Base-by-base conservation (phyloP, 1,140 invertebrate genomes). In the Rhynchophorus ferrugineus region DNA sequence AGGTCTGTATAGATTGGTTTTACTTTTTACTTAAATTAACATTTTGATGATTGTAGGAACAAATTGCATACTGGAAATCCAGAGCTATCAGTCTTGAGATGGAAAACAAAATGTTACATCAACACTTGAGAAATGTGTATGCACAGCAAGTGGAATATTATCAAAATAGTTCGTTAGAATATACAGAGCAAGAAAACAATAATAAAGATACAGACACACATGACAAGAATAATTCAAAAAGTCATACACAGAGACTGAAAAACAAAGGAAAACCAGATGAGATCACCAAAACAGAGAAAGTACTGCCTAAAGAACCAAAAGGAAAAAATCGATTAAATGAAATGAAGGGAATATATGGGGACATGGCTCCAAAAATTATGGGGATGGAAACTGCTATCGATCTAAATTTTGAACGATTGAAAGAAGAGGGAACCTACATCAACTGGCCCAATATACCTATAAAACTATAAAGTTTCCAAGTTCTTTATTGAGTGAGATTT, bases 371-470 rank as follows among this genome's bases (percentile, higher is more conserved):
- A n/a, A 81, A 74, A 64, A 83, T 89, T 61, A 75, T 82, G 57
- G 82, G 80, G 2, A 80, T 87, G 76, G 85, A 89, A 73, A 85
- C 81, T 46, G 79, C 81, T 6, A 59, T 86, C 33, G 76, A 85
- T 58, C 73, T 83, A 37, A 77, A 76, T 21, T 82, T 77, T 64
- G 78, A 87, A 54, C 70, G 75, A 57, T 75, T 79, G 49, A 71
- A 74, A 59, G 82, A 85, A 64, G 74, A 74, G 50, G 60, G 71
- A 11, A 80, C 82, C 57, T 79, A 83, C 13, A 69, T 75, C 38
- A 75, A 79, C 45, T 89, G 85, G 87, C 85, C 86, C 0, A 82
- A 82, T 66, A 81, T 88, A 61, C 84, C 85, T 11, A 70, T 89
- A 29, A 84, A 77, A 44, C 45, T 66, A 24, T 62, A 53, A 59